Evolutionary conservation across 2,888 invertebrate species (phyloP), one percentile per base, ranked within the genome.

Genomic region (Pimpla rufipes): DNA sequence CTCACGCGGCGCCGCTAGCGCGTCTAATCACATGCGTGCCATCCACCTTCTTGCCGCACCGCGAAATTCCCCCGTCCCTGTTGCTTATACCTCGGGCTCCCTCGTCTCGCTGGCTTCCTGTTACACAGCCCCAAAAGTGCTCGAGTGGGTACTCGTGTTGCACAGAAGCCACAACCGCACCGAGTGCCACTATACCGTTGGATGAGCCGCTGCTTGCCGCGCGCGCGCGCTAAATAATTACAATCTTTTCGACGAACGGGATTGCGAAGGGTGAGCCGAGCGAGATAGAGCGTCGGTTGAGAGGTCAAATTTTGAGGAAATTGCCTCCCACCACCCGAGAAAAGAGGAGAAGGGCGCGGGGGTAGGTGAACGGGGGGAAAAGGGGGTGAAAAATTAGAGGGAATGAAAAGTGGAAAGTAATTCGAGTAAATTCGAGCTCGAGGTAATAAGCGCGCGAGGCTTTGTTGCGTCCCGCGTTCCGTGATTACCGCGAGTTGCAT

Each of bases 381-480:
- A 74, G 40, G 52, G 40, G 2, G 16, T 3, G 10, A 57, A 71
- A 57, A 74, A 55, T 29, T 70, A 70, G 40, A 66, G n/a, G 67
- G 42, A 50, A 66, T 29, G 40, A 55, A 57, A 40, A 59, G 35
- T 66, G 50, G 18, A 73, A 81, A 77, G 57, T 52, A 67, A 68
- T 73, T 81, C 55, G 47, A 70, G 64, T 71, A 23, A 75, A 74
- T 74, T 55, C 40, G n/a, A 62, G 70, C 52, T 64, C 29, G 8
- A 50, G 59, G 67, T 50, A 73, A 68, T 77, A 74, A n/a, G n/a
- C n/a, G n/a, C n/a, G n/a, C n/a, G n/a, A n/a, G n/a, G n/a, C 68
- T 73, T 82, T 55, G 68, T 78, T 74, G 52, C 52, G n/a, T n/a
- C n/a, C n/a, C n/a, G n/a, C n/a, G n/a, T n/a, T 82, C 78, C 42